Evolutionary conservation across 2,797 vertebrate species (phyloP), one percentile per base, ranked within the genome.

Genomic region (Moxostoma hubbsi): DNA sequence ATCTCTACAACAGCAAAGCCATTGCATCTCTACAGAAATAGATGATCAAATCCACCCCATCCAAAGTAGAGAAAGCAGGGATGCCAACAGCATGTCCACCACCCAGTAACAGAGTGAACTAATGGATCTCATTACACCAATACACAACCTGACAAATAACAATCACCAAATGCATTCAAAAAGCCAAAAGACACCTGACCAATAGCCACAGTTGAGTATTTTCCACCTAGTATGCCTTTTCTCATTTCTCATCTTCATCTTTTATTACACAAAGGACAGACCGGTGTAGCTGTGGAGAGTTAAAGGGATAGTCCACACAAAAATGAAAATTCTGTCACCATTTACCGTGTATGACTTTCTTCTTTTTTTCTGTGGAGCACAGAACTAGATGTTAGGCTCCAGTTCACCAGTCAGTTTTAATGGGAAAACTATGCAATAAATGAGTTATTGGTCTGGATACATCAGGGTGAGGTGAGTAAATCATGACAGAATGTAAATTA

Each of bases 231-330:
- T 76, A 8, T 69, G 50, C 16, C 36, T 50, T 68, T 83, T 68
- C 53, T n/a, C n/a, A n/a, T n/a, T n/a, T n/a, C n/a, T n/a, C n/a
- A n/a, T n/a, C 45, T 53, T 76, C 78, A 75, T 81, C 82, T 66
- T 80, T 61, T 81, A 68, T 11, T 77, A 80, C 85, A 92, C 91
- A 91, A 92, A 92, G 88, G 82, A 82, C 54, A 53, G 45, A n/a
- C 50, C n/a, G 0, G 6, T 54, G 65, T 65, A 61, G 69, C 76
- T 59, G 64, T 36, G 36, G 36, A 36, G 36, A 36, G 36, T 36
- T 36, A 36, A 36, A 36, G 36, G 36, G 36, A 36, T 36, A 36
- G 36, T 36, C 4, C 36, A 36, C 36, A 36, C 4, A 36, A 36
- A 36, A 36, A 36, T 36, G 36, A 36, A 36, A 36, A 4, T 36